Base-by-base conservation (phyloP, 2,888 invertebrate species). In the Torymus tubicola region DNA sequence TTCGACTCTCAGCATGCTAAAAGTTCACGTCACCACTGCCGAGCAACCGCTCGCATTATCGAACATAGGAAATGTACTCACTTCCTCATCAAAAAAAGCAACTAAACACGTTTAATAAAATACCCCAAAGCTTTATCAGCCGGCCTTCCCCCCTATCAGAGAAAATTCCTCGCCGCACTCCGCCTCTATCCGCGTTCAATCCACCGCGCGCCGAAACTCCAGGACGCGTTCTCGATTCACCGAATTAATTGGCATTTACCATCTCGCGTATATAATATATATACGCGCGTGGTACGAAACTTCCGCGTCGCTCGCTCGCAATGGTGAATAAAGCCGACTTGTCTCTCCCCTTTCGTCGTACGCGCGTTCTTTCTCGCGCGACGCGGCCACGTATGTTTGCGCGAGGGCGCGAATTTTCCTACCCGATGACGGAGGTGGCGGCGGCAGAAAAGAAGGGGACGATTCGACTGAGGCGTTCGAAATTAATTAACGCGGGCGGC, bases 191-290 rank as follows among this genome's bases (percentile, higher is more conserved):
- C 24, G 11, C 24, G 11, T 24, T 24, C 18, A 24, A 13, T 70
- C 31, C 58, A n/a, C 31, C 58, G 10, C 14, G 24, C 60, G 12
- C 55, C 18, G 16, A 50, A 16, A 14, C 52, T 58, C 65, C n/a
- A 12, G 10, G 16, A 24, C 24, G 61, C 50, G 42, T 2, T 81
- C 85, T 85, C 85, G 85, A 86, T 86, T 86, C 86, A 85, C 83
- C 85, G 84, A 86, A 84, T 86, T 86, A 86, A 86, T 86, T 86
- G 86, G 86, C 85, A 86, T 86, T 85, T 85, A 86, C 83, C 85
- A 83, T 81, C 83, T 84, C 83, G 84, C 83, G 82, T 83, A 83
- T 83, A n/a, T n/a, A n/a, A 84, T 84, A 84, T 84, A 83, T 84
- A 84, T 84, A 53, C 83, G 83, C 84, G 84, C 82, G 84, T 83